phyloP scores from a whole-genome alignment of 2,888 invertebrate species.

The Proisotoma minuta region DNA sequence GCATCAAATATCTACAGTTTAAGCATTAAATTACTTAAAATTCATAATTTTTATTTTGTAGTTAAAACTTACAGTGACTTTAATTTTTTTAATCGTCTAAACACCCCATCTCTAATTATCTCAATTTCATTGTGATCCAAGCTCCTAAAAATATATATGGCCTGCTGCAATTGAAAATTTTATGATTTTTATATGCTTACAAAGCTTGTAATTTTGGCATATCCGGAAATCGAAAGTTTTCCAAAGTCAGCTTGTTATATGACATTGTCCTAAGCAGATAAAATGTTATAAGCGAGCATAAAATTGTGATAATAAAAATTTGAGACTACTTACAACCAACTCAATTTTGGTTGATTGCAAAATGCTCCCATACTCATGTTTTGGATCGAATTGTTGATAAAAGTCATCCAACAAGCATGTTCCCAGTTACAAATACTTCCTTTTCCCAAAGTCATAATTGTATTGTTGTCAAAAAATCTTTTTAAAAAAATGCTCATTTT shows the following conservation, averaged over 20 bases:
- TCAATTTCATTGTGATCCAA: constrained; percentile 47
- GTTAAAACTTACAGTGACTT: constrained; percentile 53
- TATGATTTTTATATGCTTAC: constrained; percentile 49
- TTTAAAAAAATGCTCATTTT: no score
- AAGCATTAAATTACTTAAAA: constrained; percentile 29
- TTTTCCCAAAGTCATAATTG: background rate
- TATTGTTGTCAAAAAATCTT: background rate
- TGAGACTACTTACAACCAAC: constrained; percentile 43
- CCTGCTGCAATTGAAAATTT: background rate
- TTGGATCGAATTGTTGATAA: constrained; percentile 15
- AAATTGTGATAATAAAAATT: constrained; percentile 14
- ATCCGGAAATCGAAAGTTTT: constrained; percentile 53
- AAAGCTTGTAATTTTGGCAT: constrained; percentile 54
- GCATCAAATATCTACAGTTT: no score
- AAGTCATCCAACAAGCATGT: background rate
- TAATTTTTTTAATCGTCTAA: constrained; percentile 53
- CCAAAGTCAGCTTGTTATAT: constrained; percentile 54
- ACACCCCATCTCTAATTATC: constrained; percentile 53
- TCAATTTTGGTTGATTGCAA: constrained; percentile 19
- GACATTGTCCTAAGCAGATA: constrained; percentile 50
- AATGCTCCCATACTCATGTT: constrained; percentile 3
- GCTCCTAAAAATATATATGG: constrained; percentile 19
- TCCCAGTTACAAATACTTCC: constrained; percentile 1
- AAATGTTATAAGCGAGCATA: background rate
- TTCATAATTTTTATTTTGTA: background rate